Percentiles rank a stretch among this genome's conserved stretches.
phyloP scores from a whole-genome alignment of 2,113 vertebrate genomes.

The Prinia subflava region DNA sequence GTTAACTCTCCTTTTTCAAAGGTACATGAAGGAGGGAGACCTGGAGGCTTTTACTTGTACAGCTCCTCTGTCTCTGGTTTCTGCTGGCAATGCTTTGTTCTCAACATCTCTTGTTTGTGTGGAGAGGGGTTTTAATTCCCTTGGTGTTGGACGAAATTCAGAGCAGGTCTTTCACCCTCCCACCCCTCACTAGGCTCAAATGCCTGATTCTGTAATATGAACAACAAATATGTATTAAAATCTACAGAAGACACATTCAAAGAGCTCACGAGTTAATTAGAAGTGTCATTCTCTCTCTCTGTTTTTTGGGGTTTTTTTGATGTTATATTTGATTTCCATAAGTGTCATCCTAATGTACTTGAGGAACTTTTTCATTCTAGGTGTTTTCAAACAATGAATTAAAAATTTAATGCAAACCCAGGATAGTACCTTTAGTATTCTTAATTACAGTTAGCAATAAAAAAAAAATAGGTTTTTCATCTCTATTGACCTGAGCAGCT shows the following conservation, averaged over 20 bases:
- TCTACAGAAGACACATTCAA: background rate
- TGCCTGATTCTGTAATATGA: background rate
- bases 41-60: background rate
- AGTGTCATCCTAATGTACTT: background rate
- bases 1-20: background rate
- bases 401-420: background rate
- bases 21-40: background rate
- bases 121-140: background rate
- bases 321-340: background rate
- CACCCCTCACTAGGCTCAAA: background rate
- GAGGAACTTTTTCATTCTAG: background rate
- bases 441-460: background rate
- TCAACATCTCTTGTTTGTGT: background rate
- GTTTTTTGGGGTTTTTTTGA: background rate
- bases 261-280: background rate
- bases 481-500: background rate
- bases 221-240: background rate
- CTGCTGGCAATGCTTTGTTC: background rate
- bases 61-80: background rate
- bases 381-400: background rate
- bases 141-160: background rate
- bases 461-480: background rate
- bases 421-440: background rate
- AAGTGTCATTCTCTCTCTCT: background rate
- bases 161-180: background rate